Evolutionary conservation across 2,797 vertebrate genomes (phyloP).

Genomic region (Coregonus suidteri): DNA sequence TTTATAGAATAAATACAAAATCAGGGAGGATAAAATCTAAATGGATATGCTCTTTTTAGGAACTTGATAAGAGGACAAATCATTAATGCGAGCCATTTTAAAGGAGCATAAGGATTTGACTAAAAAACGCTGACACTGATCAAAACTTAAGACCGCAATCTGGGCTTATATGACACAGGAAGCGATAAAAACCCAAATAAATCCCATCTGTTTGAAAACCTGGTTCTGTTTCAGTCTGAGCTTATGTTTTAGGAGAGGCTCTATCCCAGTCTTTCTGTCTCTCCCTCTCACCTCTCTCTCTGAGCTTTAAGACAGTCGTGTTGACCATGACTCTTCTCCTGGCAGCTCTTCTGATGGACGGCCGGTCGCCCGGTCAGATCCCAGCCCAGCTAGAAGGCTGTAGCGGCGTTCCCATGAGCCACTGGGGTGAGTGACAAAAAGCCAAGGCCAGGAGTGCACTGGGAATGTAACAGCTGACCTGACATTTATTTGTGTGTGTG

Average conservation of each 20-base stretch:
- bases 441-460: neutral
- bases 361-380: conserved; percentile 14
- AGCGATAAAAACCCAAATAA: conserved; percentile 77
- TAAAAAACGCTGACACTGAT: conserved; percentile 67
- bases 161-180: conserved; percentile 62
- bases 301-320: conserved; percentile 33
- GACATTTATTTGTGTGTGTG: neutral
- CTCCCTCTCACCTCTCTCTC: conserved; percentile 2
- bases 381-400: conserved; percentile 21
- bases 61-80: conserved; percentile 1
- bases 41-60: neutral
- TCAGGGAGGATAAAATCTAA: neutral
- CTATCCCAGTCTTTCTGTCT: neutral
- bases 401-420: conserved; percentile 19
- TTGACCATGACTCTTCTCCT: conserved; percentile 28
- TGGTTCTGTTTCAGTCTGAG: conserved; percentile 48
- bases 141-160: conserved; percentile 63
- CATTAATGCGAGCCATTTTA: conserved; percentile 56
- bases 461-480: conserved; percentile 2
- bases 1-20: conserved; percentile 13
- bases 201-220: conserved; percentile 73
- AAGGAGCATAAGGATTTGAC: conserved; percentile 46
- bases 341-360: conserved; percentile 45
- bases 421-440: conserved; percentile 3
- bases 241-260: neutral